These are phyloP conservation scores for Solenopsis fugax DNA, from an alignment of 1,140 invertebrate genomes.

Conservation along the genomic window DNA sequence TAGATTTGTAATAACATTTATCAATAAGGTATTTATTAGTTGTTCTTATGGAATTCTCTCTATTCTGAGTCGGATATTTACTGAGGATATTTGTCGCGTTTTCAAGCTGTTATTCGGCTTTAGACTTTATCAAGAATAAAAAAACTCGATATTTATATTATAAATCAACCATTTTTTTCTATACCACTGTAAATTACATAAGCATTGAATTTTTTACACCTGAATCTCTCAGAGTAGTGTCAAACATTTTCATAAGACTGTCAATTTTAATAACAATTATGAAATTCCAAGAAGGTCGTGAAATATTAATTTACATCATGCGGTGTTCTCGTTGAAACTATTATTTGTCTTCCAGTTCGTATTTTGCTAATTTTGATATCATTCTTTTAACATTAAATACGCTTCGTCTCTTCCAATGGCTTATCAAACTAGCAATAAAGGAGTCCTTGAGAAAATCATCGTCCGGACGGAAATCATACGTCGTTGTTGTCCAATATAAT, in stretches of 20 bases:
- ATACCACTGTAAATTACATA: slow-evolving; percentile 26
- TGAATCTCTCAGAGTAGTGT: slow-evolving; percentile 39
- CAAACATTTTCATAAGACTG: slow-evolving; percentile 61
- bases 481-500: slow-evolving; percentile 8
- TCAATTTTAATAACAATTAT: slow-evolving; percentile 47
- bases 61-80: slow-evolving; percentile 53
- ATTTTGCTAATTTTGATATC: slow-evolving; percentile 30
- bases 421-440: slow-evolving; percentile 44
- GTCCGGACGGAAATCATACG: slow-evolving; percentile 32
- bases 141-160: slow-evolving; percentile 28
- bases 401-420: slow-evolving; percentile 50
- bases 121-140: slow-evolving; percentile 31
- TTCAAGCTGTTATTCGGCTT: slow-evolving; percentile 28
- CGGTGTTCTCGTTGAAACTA: slow-evolving; percentile 26
- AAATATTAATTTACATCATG: slow-evolving; percentile 29
- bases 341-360: slow-evolving; percentile 54
- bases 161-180: slow-evolving; percentile 18
- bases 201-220: slow-evolving; percentile 43
- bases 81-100: slow-evolving; percentile 43
- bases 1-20: slow-evolving; percentile 32
- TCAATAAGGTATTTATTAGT: slow-evolving; percentile 20
- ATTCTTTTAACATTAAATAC: slow-evolving; percentile 4
- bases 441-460: slow-evolving; percentile 50
- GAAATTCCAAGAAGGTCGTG: slow-evolving; percentile 5
- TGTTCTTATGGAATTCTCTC: slow-evolving; percentile 47